These are phyloP conservation scores for Bovichtus diacanthus DNA, from an alignment of 2,797 vertebrate genomes.

Conservation along the genomic window DNA sequence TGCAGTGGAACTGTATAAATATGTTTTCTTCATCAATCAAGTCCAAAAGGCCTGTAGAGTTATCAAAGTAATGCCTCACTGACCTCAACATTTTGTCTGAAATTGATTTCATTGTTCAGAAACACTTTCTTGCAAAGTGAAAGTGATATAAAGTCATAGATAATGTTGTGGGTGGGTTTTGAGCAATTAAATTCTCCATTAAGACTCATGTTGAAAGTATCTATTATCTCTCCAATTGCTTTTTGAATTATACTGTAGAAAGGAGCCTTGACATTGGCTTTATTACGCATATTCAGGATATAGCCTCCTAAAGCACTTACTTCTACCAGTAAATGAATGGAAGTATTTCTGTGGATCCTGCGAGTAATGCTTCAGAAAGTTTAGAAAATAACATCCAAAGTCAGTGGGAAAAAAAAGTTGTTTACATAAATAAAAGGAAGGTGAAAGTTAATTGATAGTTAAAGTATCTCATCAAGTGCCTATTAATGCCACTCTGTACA, in stretches of 20 bases:
- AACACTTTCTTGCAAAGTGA: slow-evolving; percentile 31
- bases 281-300: slow-evolving; percentile 25
- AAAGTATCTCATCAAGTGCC: not conserved
- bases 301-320: not conserved
- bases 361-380: slow-evolving; percentile 6
- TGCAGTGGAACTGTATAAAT: not conserved
- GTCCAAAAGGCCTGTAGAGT: slow-evolving; percentile 15
- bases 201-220: slow-evolving; percentile 40
- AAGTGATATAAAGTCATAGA: slow-evolving; percentile 35
- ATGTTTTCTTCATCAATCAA: slow-evolving; percentile 15
- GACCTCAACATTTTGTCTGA: slow-evolving; percentile 28
- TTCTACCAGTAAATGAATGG: not conserved
- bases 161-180: slow-evolving; percentile 38
- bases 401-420: not conserved
- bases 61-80: slow-evolving; percentile 41
- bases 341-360: slow-evolving; percentile 1
- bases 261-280: slow-evolving; percentile 34
- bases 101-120: slow-evolving; percentile 48
- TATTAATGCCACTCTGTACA: not conserved
- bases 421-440: not conserved
- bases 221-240: slow-evolving; percentile 38
- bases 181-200: slow-evolving; percentile 49
- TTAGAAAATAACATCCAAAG: slow-evolving; percentile 18
- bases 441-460: not conserved
- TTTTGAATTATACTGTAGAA: slow-evolving; percentile 30